phyloP scores from a whole-genome alignment of 2,113 vertebrate genomes.

The Chauna torquata region DNA sequence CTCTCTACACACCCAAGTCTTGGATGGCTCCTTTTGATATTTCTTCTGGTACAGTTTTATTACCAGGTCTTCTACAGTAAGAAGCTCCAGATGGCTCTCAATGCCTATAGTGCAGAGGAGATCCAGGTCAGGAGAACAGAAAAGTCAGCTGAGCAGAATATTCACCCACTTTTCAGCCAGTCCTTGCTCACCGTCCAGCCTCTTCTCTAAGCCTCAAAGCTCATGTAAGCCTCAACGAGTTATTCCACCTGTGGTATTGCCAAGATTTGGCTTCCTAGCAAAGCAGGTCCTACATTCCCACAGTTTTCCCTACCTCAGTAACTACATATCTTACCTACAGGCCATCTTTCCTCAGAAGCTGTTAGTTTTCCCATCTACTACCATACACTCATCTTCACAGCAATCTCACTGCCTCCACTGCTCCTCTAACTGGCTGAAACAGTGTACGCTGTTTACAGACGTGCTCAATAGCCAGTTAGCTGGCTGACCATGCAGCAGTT shows the following conservation, averaged over 20 bases:
- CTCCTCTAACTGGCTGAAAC: background rate
- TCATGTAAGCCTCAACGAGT: background rate
- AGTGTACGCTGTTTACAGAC: background rate
- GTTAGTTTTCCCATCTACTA: background rate
- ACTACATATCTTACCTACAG: background rate
- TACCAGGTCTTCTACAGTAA: slow-evolving; percentile 76
- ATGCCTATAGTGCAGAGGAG: slow-evolving; percentile 57
- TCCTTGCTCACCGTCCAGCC: background rate
- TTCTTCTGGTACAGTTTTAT: slow-evolving; percentile 72
- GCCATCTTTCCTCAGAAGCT: background rate
- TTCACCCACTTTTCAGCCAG: background rate
- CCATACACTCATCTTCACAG: background rate
- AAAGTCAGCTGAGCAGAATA: background rate
- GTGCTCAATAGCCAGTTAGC: background rate
- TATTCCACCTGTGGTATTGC: background rate
- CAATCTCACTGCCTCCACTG: background rate
- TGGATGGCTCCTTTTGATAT: slow-evolving; percentile 75
- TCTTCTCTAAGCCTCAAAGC: background rate
- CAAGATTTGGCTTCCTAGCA: background rate
- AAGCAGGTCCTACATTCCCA: background rate
- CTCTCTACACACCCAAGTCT: slow-evolving; percentile 68
- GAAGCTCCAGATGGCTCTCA: slow-evolving; percentile 57
- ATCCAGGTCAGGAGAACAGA: background rate
- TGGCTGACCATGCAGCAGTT: background rate
- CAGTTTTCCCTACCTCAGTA: background rate